phyloP scores from a whole-genome alignment of 2,797 vertebrate genomes.

The Cercopithecus neglectus region DNA sequence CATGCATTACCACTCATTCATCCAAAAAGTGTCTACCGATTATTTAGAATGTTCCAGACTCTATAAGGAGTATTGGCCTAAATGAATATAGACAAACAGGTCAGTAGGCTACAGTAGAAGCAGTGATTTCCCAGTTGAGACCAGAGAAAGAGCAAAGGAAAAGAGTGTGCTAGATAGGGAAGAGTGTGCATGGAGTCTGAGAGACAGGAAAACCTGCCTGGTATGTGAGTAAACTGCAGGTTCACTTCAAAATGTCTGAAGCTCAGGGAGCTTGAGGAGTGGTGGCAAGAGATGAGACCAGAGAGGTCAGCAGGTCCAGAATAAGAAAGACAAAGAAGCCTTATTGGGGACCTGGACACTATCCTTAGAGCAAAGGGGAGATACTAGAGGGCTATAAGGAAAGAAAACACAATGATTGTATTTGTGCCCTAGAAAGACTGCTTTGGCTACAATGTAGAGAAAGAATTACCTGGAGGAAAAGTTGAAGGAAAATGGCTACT shows the following conservation, averaged over 20 bases:
- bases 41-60: slow-evolving; percentile 1
- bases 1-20: not conserved
- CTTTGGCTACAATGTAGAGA: not conserved
- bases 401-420: not conserved
- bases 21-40: not conserved
- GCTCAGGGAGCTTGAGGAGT: not conserved
- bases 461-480: not conserved
- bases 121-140: not conserved
- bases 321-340: not conserved
- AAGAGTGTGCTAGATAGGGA: not conserved
- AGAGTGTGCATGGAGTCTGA: not conserved
- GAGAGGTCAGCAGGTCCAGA: not conserved
- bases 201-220: not conserved
- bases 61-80: not conserved
- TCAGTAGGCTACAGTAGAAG: not conserved
- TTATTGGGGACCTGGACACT: not conserved
- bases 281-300: not conserved
- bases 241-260: not conserved
- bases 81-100: not conserved
- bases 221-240: not conserved
- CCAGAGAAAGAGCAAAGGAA: not conserved
- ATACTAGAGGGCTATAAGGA: not conserved
- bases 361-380: not conserved
- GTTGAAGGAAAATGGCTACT: not conserved
- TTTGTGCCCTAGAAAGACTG: not conserved